A percentile compares a stretch with the other conserved stretches of the same genome.
These are phyloP conservation scores for Macrobrachium nipponense DNA, from an alignment of 1,140 invertebrate species.

Conservation along the genomic window DNA sequence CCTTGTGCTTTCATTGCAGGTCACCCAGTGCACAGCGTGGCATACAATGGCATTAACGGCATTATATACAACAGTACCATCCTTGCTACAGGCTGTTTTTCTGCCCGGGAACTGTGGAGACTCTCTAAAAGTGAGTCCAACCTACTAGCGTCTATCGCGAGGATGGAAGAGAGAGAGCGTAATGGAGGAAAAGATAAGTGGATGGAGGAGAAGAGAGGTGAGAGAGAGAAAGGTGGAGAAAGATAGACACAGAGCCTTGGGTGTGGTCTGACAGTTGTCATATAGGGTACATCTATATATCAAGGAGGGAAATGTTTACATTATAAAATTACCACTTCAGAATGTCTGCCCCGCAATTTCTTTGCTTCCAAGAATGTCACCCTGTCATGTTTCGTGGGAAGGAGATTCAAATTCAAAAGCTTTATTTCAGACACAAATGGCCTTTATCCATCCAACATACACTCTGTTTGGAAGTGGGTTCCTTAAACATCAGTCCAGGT, in stretches of 20 bases:
- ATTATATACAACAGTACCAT: conserved; percentile 98
- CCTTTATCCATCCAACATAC: too few relatives aligned
- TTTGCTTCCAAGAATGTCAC: too few relatives aligned
- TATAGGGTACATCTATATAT: too few relatives aligned
- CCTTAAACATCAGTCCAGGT: too few relatives aligned
- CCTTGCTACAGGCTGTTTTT: conserved; percentile 97
- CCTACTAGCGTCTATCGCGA: conserved; percentile 12
- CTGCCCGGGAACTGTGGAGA: conserved; percentile 96
- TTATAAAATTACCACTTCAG: too few relatives aligned
- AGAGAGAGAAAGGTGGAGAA: conserved; percentile 2
- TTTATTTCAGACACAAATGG: too few relatives aligned
- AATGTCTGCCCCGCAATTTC: too few relatives aligned
- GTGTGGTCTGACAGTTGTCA: too few relatives aligned
- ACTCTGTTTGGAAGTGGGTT: too few relatives aligned
- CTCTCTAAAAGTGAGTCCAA: conserved; percentile 88
- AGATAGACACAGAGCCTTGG: neutral
- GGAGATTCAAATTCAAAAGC: too few relatives aligned
- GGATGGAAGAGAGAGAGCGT: conserved; percentile 21
- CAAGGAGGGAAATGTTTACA: too few relatives aligned
- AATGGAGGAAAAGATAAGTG: conserved; percentile 19
- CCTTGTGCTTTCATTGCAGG: conserved; percentile 73
- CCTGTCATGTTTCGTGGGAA: too few relatives aligned
- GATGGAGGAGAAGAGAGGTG: conserved; percentile 17
- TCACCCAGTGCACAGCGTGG: conserved; percentile 72
- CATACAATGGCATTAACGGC: conserved; percentile 96